These are phyloP conservation scores for Tricholaema leucomelas DNA, from an alignment of 2,113 vertebrate genomes.

Conservation along the genomic window DNA sequence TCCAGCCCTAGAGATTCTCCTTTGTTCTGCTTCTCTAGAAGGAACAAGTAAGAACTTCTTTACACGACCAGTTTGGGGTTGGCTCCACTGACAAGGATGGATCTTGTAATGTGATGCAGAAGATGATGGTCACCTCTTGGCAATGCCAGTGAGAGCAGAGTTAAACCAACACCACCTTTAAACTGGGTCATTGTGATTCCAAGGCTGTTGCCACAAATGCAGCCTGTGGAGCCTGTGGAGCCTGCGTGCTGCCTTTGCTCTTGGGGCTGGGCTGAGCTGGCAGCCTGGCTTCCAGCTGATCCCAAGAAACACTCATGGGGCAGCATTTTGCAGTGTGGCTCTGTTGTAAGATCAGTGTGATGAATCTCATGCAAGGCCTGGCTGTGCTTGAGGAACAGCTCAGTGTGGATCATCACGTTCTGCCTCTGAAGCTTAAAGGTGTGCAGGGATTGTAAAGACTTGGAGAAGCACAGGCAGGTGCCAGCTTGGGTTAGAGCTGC, in stretches of 20 bases:
- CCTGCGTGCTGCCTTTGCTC: background rate
- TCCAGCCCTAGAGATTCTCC: background rate
- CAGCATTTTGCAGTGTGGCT: background rate
- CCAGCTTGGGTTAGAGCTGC: background rate
- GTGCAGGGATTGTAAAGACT: background rate
- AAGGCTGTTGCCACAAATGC: background rate
- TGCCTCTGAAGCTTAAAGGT: background rate
- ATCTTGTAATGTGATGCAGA: background rate
- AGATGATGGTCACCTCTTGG: conserved; percentile 26
- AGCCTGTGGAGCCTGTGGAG: background rate
- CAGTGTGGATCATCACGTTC: background rate
- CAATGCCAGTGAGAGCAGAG: conserved; percentile 26
- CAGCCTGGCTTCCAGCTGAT: background rate
- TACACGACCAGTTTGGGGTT: background rate
- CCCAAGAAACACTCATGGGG: background rate
- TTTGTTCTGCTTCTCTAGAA: background rate
- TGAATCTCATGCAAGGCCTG: background rate
- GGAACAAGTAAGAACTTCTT: background rate
- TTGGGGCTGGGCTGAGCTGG: background rate
- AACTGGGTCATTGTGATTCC: conserved; percentile 31
- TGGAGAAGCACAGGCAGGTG: background rate
- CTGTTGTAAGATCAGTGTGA: background rate
- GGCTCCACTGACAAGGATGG: background rate
- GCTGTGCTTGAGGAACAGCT: background rate
- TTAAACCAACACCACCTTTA: background rate